A percentile compares a stretch with the other conserved stretches of the same genome.
Conservation (phyloP, 2,113 vertebrate genomes). For the Tretioscincus oriximinensis region DNA sequence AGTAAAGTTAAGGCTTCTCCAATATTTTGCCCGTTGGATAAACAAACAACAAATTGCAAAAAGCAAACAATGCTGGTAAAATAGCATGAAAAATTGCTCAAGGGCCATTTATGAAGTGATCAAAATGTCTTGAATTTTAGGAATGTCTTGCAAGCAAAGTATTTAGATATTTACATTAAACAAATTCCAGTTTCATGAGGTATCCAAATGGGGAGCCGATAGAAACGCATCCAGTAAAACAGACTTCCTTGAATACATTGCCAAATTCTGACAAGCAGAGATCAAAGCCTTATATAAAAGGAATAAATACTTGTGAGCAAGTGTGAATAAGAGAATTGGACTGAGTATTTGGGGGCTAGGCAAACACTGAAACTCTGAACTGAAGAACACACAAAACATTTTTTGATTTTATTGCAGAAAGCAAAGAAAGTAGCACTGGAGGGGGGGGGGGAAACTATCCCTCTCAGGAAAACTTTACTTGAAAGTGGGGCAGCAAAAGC, state of each 20-base stretch:
- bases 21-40: background rate
- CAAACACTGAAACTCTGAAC: constrained; percentile 57
- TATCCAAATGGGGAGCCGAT: constrained; percentile 54
- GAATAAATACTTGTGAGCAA: constrained; percentile 54
- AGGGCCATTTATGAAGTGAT: constrained; percentile 36
- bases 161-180: constrained; percentile 40
- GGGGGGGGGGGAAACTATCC: constrained; percentile 31
- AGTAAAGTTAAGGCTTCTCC: constrained; percentile 16
- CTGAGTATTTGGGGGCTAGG: constrained; percentile 53
- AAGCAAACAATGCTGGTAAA: constrained; percentile 33
- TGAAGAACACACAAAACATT: constrained; percentile 58
- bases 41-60: constrained; percentile 1
- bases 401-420: constrained; percentile 57
- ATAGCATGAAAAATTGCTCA: constrained; percentile 41
- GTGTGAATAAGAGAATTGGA: constrained; percentile 61
- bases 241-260: constrained; percentile 48
- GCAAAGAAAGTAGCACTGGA: constrained; percentile 29
- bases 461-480: constrained; percentile 21
- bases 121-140: constrained; percentile 27
- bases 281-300: constrained; percentile 56
- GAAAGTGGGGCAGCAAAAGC: constrained; percentile 12
- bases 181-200: constrained; percentile 35
- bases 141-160: constrained; percentile 26
- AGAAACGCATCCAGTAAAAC: constrained; percentile 42
- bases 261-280: constrained; percentile 53